Conservation (phyloP, 1,140 invertebrate genomes). For the Scylla paramamosain region DNA sequence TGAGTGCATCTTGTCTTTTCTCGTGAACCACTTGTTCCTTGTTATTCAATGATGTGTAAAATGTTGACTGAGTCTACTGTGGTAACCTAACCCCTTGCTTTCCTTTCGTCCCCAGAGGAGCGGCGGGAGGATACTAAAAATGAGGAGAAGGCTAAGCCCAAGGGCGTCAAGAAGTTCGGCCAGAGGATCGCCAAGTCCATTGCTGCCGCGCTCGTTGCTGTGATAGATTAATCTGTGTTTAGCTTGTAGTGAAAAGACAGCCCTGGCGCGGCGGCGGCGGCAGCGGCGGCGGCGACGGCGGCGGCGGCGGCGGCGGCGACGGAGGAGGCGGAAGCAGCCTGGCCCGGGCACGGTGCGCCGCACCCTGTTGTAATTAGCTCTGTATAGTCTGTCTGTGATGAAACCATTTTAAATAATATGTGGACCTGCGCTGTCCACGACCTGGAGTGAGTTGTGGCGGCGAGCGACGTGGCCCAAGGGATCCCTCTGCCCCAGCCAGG, state of each 20-base stretch:
- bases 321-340: not conserved
- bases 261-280: conserved; percentile 56
- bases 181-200: conserved; percentile 77
- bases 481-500: conserved; percentile 44
- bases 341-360: conserved; percentile 48
- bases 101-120: conserved; percentile 67
- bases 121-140: conserved; percentile 65
- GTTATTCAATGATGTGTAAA: not conserved
- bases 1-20: conserved; percentile 27
- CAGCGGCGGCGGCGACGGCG: not conserved
- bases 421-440: conserved; percentile 58
- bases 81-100: not conserved
- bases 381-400: conserved; percentile 76
- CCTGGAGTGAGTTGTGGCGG: conserved; percentile 40
- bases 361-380: conserved; percentile 70
- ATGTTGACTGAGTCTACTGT: not conserved
- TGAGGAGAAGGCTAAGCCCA: conserved; percentile 73
- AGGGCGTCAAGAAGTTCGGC: conserved; percentile 77
- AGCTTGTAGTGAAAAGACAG: conserved; percentile 75
- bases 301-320: not conserved
- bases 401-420: conserved; percentile 48
- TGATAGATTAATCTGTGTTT: conserved; percentile 77
- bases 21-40: not conserved
- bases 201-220: conserved; percentile 77
- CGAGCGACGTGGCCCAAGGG: conserved; percentile 21